A percentile compares a stretch with the other conserved stretches of the same genome.
phyloP scores from a whole-genome alignment of 2,797 vertebrate genomes.

The Poecile montanus region DNA sequence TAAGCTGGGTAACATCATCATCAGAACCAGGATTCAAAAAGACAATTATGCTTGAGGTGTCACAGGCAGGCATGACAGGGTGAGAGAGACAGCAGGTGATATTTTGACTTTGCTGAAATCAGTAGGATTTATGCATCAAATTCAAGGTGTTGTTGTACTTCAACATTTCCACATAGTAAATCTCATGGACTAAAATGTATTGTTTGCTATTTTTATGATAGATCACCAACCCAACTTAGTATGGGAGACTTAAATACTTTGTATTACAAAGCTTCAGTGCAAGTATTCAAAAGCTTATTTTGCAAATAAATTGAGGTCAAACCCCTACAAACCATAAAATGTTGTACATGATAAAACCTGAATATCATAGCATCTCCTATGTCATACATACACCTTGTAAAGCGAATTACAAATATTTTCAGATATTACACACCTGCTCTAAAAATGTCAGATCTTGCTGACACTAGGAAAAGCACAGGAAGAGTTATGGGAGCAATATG shows the following conservation, averaged over 20 bases:
- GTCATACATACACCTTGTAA: background rate
- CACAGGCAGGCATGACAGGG: background rate
- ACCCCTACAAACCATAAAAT: background rate
- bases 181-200: background rate
- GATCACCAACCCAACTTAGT: background rate
- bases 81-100: background rate
- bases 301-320: conserved; percentile 2
- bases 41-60: background rate
- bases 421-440: conserved; percentile 41
- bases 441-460: conserved; percentile 33
- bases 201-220: background rate
- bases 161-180: background rate
- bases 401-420: conserved; percentile 38
- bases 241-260: background rate
- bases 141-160: background rate
- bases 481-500: conserved; percentile 26
- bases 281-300: background rate
- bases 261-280: background rate
- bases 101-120: background rate
- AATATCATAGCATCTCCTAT: background rate
- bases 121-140: background rate
- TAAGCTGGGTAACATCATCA: background rate
- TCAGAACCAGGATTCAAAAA: background rate
- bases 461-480: background rate
- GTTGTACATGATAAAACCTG: background rate